Percentiles rank a stretch among this genome's conserved stretches.
phyloP scores from a whole-genome alignment of 2,888 invertebrate genomes.

The Meiosimyza platycephala region DNA sequence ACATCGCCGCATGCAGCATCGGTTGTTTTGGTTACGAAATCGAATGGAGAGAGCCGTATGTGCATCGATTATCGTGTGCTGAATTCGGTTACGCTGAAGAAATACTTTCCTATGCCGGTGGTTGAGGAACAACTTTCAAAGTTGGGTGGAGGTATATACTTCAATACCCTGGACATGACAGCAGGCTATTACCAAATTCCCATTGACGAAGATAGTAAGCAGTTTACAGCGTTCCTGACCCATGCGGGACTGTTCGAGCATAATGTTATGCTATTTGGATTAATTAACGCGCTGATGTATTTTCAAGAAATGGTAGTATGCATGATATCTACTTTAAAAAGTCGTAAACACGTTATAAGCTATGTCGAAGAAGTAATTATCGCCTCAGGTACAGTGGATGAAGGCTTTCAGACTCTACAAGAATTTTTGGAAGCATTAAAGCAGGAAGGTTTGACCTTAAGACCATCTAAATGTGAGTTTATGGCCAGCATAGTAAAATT shows the following conservation, averaged over 20 bases:
- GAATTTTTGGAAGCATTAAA: no score
- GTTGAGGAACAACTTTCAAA: slow-evolving; percentile 43
- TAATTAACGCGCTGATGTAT: slow-evolving; percentile 52
- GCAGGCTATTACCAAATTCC: slow-evolving; percentile 53
- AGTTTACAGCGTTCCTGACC: slow-evolving; percentile 35
- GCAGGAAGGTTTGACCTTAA: no score
- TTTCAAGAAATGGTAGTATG: slow-evolving; percentile 52
- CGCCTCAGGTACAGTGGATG: no score
- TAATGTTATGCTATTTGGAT: slow-evolving; percentile 55
- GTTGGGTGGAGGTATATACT: slow-evolving; percentile 50
- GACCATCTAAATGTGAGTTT: no score
- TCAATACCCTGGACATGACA: slow-evolving; percentile 53
- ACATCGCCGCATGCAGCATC: slow-evolving; percentile 40
- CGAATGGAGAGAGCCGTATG: slow-evolving; percentile 39
- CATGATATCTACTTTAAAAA: neutral
- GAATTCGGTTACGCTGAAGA: slow-evolving; percentile 42
- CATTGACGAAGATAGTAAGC: slow-evolving; percentile 44
- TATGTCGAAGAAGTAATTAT: no score
- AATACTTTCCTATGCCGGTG: slow-evolving; percentile 43
- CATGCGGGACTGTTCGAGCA: slow-evolving; percentile 47
- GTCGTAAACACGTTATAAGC: no score
- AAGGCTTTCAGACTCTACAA: no score
- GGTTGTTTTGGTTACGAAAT: slow-evolving; percentile 39
- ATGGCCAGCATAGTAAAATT: no score
- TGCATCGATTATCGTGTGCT: slow-evolving; percentile 41